Conservation (phyloP, 2,113 vertebrate genomes). For the Porphyrio hochstetteri region DNA sequence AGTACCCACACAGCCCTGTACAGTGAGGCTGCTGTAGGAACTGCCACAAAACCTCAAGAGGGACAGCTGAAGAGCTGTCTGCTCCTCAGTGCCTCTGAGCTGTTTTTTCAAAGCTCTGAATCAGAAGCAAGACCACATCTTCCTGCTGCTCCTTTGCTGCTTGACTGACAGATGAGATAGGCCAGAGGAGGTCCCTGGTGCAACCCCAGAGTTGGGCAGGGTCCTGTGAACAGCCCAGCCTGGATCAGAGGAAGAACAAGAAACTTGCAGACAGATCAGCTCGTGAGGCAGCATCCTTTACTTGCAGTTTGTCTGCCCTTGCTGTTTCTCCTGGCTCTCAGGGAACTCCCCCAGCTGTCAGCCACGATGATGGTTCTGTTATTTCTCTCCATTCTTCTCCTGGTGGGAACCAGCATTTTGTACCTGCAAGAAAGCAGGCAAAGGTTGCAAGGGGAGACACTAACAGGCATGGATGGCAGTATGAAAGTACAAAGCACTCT, state of each 20-base stretch:
- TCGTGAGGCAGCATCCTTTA: not conserved
- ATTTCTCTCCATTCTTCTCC: not conserved
- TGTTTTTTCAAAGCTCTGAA: not conserved
- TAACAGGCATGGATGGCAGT: not conserved
- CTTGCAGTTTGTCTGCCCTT: not conserved
- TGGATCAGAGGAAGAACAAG: not conserved
- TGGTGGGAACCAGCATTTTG: not conserved
- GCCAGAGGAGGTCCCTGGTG: not conserved
- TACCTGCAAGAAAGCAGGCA: not conserved
- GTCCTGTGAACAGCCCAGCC: not conserved
- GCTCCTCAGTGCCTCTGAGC: not conserved
- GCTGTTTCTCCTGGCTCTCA: not conserved
- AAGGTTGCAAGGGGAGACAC: not conserved
- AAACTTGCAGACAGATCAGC: not conserved
- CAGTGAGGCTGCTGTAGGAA: not conserved
- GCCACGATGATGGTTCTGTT: accelerated
- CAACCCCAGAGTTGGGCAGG: not conserved
- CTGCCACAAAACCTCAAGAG: not conserved
- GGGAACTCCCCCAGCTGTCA: not conserved
- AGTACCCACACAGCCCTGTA: accelerated
- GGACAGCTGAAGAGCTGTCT: accelerated
- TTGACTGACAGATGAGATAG: not conserved
- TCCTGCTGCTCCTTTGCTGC: not conserved
- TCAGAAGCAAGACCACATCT: not conserved
- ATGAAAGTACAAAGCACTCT: not conserved